Evolutionary conservation across 2,888 invertebrate genomes (phyloP), one percentile per base, ranked within the genome.

Genomic region (Melieria picta): DNA sequence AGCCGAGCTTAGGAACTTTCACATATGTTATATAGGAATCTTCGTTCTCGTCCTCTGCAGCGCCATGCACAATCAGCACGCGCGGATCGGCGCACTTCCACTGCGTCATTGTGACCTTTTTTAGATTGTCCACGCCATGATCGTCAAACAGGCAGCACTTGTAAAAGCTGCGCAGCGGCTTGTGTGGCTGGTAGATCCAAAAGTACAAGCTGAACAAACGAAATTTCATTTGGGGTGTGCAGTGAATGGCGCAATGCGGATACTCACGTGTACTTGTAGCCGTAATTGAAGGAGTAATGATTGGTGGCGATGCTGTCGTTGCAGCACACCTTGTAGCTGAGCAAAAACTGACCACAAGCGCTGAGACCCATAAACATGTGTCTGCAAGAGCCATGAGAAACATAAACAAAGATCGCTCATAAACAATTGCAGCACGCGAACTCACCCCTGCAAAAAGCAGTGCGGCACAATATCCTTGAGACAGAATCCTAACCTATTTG

Each of bases 351-450:
- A 11, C 97, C 97, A 86, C 97, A 97, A 80, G 95, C 93, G n/a
- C 96, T 95, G 83, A 97, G 93, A 7, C 98, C 98, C 93, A 98
- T 94, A 84, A 96, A 95, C 76, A 97, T 92, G 86, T 97, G 96
- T 77, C 96, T 95, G 79, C 72, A 71, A 57, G 13, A 46, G 13
- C 60, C 60, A 56, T 4, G 52, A 71, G 45, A 11, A 45, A 50
- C 10, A 47, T n/a, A 6, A 9, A 7, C 10, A 13, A 43, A 43
- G 43, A 68, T 16, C 46, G 4, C 11, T 61, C 30, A 9, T 7
- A 46, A 46, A 9, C 6, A 46, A 1, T 43, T 43, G 45, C 5
- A 43, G 13, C 43, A 13, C 7, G 16, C 5, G 7, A 43, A 72
- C 80, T 79, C 72, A 86, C 86, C 86, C 86, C 62, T 88, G 86